Evolutionary conservation across 2,888 invertebrate species (phyloP).

Genomic region (Heptascelio sp.): DNA sequence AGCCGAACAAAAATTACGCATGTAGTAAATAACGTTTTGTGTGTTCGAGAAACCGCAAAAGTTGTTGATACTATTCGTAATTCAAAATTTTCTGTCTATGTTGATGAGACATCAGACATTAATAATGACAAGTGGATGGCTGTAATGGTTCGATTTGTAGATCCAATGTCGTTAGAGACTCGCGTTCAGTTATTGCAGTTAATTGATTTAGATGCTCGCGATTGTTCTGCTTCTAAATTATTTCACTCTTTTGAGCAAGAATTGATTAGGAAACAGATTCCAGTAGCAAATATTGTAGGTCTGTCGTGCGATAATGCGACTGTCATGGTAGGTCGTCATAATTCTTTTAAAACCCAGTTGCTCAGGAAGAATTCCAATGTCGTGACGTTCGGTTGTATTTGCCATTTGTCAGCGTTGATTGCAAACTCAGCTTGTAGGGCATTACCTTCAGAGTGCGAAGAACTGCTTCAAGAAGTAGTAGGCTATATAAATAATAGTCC

Average conservation of each 20-base stretch:
- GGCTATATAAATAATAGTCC: background rate
- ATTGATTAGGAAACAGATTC: background rate
- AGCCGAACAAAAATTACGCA: background rate
- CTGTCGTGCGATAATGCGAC: background rate
- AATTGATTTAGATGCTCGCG: background rate
- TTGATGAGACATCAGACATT: background rate
- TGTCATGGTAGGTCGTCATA: too few relatives aligned
- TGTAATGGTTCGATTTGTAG: background rate
- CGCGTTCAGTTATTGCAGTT: background rate
- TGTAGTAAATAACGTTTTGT: conserved; percentile 21
- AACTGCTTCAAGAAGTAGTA: too few relatives aligned
- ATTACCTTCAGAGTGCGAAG: too few relatives aligned
- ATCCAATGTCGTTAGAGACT: background rate
- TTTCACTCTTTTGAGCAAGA: background rate
- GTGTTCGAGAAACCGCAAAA: background rate
- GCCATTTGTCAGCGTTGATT: background rate
- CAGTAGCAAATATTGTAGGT: background rate
- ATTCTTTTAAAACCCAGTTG: too few relatives aligned
- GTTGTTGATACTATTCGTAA: background rate
- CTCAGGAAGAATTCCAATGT: too few relatives aligned
- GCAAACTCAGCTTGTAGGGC: background rate
- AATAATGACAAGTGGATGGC: background rate
- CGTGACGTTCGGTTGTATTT: background rate
- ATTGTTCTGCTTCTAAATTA: background rate
- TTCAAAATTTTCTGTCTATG: conserved; percentile 18